Evolutionary conservation across 2,113 vertebrate species (phyloP).

Genomic region (Felis chaus): DNA sequence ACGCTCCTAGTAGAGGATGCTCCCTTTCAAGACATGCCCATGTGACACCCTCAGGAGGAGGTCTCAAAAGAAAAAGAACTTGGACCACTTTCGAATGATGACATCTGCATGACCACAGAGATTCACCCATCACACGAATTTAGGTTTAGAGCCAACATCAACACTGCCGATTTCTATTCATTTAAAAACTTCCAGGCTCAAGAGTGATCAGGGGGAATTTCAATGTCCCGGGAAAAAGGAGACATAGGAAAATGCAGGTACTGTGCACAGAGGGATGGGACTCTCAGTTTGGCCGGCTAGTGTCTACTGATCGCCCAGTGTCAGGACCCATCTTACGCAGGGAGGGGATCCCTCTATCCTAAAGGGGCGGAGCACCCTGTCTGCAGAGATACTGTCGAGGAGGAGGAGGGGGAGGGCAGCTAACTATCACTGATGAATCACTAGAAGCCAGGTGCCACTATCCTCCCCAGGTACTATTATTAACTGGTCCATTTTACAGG

Average conservation of each 20-base stretch:
- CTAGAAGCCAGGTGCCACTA: background rate
- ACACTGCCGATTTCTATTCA: slow-evolving; percentile 49
- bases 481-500: background rate
- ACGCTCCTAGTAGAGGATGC: background rate
- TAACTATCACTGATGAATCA: background rate
- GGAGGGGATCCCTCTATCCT: background rate
- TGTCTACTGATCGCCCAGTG: fast-evolving
- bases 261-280: background rate
- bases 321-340: fast-evolving
- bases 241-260: background rate
- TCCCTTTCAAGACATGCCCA: slow-evolving; percentile 41
- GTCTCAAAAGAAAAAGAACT: slow-evolving; percentile 30
- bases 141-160: slow-evolving; percentile 50
- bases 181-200: slow-evolving; percentile 48
- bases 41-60: background rate
- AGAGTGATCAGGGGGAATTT: slow-evolving; percentile 38
- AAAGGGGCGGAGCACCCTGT: background rate
- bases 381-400: fast-evolving
- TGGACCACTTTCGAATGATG: slow-evolving; percentile 24
- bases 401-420: fast-evolving
- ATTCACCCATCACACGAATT: slow-evolving; percentile 55
- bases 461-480: background rate
- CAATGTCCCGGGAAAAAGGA: background rate
- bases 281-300: background rate
- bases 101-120: background rate